Evolutionary conservation across 2,888 invertebrate species (phyloP).

Genomic region (Silvanus unidentatus): DNA sequence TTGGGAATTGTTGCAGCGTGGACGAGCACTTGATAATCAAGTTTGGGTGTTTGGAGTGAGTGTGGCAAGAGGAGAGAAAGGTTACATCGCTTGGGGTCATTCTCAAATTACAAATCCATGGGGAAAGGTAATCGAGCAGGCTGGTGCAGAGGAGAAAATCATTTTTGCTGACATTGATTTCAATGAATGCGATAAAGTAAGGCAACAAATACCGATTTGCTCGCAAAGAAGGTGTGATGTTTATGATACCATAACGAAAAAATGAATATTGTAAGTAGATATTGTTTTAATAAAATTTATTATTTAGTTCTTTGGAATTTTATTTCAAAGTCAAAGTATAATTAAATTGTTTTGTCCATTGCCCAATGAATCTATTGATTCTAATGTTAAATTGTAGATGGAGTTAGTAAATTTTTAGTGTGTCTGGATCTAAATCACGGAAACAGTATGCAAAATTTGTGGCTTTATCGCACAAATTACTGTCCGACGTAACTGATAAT

Average conservation of each 20-base stretch:
- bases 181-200: constrained; percentile 63
- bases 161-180: constrained; percentile 74
- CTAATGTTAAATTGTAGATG: too few species aligned
- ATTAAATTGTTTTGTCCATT: too few species aligned
- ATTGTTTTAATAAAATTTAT: too few species aligned
- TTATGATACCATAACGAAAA: constrained; percentile 52
- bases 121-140: constrained; percentile 65
- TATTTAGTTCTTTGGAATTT: too few species aligned
- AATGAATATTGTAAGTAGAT: too few species aligned
- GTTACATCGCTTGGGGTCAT: constrained; percentile 87
- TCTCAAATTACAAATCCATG: constrained; percentile 79
- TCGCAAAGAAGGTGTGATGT: constrained; percentile 54
- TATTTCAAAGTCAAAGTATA: too few species aligned
- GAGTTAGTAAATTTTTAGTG: too few species aligned
- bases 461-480: too few species aligned
- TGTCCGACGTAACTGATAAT: too few species aligned
- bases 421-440: too few species aligned
- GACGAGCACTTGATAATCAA: constrained; percentile 84
- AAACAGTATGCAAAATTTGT: too few species aligned
- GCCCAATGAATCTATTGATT: too few species aligned
- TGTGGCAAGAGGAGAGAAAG: constrained; percentile 71
- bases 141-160: constrained; percentile 66
- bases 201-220: constrained; percentile 77
- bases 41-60: constrained; percentile 79
- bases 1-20: constrained; percentile 80